phyloP scores from a whole-genome alignment of 2,113 vertebrate genomes.

The Myrmecobius fasciatus region DNA sequence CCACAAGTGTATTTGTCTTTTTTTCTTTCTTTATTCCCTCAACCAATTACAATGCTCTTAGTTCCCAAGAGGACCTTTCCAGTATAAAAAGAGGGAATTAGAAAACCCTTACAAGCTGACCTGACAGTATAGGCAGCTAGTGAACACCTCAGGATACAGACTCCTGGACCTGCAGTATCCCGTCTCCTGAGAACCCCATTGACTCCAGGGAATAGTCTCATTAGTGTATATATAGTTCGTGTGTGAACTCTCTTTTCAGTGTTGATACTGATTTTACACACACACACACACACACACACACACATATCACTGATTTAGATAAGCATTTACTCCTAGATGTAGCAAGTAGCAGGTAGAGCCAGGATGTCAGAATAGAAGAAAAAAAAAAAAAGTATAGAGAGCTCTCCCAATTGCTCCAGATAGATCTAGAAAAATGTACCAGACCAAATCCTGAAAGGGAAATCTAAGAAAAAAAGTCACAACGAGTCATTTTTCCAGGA shows the following conservation, averaged over 20 bases:
- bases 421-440: neutral
- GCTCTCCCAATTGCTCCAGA: neutral
- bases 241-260: neutral
- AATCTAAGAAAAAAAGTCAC: neutral
- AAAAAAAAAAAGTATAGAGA: neutral
- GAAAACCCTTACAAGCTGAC: neutral
- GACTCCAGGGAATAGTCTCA: neutral
- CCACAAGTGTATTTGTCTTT: neutral
- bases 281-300: neutral
- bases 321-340: neutral
- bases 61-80: neutral
- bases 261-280: neutral
- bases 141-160: neutral
- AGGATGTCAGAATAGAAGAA: neutral
- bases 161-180: neutral
- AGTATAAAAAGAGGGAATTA: neutral
- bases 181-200: neutral
- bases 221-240: neutral
- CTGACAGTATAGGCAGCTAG: neutral
- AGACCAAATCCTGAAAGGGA: neutral
- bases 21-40: neutral
- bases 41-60: neutral
- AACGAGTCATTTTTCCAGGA: neutral
- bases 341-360: neutral
- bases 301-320: neutral